A percentile compares a stretch with the other conserved stretches of the same genome.
Conservation (phyloP, 2,113 vertebrate genomes). For the Cyrtonyx montezumae region DNA sequence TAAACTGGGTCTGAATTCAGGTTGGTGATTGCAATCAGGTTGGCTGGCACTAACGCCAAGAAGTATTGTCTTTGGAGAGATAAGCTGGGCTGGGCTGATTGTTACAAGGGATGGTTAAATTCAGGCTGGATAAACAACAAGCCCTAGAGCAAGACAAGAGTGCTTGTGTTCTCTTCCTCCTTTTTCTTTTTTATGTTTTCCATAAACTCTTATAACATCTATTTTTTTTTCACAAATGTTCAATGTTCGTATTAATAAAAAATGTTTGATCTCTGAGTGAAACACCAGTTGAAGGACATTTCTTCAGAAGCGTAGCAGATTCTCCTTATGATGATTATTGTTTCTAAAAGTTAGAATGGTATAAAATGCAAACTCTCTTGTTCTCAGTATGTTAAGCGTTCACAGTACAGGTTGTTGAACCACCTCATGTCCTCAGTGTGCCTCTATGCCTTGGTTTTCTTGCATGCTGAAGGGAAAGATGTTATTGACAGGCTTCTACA, state of each 20-base stretch:
- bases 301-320: neutral
- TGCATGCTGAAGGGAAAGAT: neutral
- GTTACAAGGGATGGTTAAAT: conserved; percentile 41
- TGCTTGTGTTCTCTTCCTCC: conserved; percentile 9
- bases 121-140: conserved; percentile 46
- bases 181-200: conserved; percentile 4
- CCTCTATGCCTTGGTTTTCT: neutral
- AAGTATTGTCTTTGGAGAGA: conserved; percentile 28
- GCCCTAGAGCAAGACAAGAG: conserved; percentile 29
- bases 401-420: neutral
- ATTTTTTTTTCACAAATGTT: neutral
- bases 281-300: neutral
- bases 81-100: conserved; percentile 21
- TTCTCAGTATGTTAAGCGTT: neutral
- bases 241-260: neutral
- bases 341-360: neutral
- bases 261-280: neutral
- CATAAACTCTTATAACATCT: neutral
- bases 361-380: neutral
- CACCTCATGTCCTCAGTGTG: neutral
- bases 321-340: neutral
- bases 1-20: conserved; percentile 52
- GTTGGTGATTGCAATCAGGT: conserved; percentile 27
- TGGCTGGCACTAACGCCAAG: conserved; percentile 1
- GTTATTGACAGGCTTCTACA: neutral